Percentiles rank a stretch among this genome's conserved stretches.
These are phyloP conservation scores for Netta rufina DNA, from an alignment of 2,797 vertebrate genomes.

Conservation along the genomic window DNA sequence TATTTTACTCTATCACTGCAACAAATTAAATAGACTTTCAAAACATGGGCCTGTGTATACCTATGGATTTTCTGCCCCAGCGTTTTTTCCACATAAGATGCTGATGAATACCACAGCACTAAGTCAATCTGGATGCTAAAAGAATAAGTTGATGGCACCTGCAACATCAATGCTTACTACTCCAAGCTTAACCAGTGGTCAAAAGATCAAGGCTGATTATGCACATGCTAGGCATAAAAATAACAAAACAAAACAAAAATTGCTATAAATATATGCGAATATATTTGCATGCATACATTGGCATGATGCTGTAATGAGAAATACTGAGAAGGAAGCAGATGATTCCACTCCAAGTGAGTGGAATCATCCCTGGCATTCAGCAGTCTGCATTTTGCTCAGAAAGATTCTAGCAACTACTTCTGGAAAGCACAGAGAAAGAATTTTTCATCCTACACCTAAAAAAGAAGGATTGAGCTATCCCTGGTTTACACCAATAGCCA, in stretches of 20 bases:
- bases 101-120: neutral
- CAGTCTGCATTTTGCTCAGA: neutral
- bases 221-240: neutral
- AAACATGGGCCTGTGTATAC: accelerated
- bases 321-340: neutral
- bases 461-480: neutral
- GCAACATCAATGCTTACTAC: neutral
- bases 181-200: neutral
- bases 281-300: neutral
- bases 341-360: neutral
- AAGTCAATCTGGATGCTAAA: neutral
- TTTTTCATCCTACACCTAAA: neutral
- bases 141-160: neutral
- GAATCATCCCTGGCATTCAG: neutral
- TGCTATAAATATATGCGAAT: neutral
- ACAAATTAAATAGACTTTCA: neutral
- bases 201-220: neutral
- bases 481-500: neutral
- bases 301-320: neutral
- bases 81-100: accelerated
- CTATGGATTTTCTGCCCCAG: neutral
- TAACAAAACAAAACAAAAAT: neutral
- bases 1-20: neutral
- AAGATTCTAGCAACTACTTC: neutral
- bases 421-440: neutral